A percentile compares a stretch with the other conserved stretches of the same genome.
Evolutionary conservation across 2,113 vertebrate species (phyloP).

Genomic region (Serinus canaria): DNA sequence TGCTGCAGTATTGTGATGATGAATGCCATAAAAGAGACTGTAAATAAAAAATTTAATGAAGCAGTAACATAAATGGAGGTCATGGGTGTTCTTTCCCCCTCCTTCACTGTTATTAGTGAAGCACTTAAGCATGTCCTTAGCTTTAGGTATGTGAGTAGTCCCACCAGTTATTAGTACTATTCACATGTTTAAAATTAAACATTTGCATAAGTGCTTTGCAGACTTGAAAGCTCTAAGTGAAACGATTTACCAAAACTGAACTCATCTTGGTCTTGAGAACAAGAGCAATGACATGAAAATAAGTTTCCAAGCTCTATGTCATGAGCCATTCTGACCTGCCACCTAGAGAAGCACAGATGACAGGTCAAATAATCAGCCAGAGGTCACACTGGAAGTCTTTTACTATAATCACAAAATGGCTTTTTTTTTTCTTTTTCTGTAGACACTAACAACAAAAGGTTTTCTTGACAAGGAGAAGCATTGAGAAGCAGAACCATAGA

Average conservation of each 20-base stretch:
- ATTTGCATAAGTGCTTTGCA: slow-evolving; percentile 46
- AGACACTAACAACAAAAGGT: not conserved
- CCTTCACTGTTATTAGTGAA: slow-evolving; percentile 36
- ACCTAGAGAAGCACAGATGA: not conserved
- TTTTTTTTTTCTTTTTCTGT: not conserved
- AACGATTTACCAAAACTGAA: not conserved
- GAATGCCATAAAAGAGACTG: slow-evolving; percentile 16
- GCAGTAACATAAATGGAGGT: slow-evolving; percentile 52
- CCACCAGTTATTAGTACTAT: slow-evolving; percentile 30
- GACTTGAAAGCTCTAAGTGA: not conserved
- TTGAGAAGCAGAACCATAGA: not conserved
- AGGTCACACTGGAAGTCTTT: not conserved
- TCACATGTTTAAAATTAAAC: slow-evolving; percentile 36
- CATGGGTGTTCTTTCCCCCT: slow-evolving; percentile 25
- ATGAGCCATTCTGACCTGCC: not conserved
- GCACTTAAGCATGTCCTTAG: slow-evolving; percentile 42
- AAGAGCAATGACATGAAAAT: not conserved
- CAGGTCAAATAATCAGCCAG: not conserved
- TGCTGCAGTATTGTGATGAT: slow-evolving; percentile 1
- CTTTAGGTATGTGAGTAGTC: not conserved
- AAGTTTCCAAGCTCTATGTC: not conserved
- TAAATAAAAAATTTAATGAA: slow-evolving; percentile 49
- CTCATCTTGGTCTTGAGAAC: not conserved
- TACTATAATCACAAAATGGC: not conserved
- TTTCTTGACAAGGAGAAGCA: not conserved